These are phyloP conservation scores for Premnoplex brunnescens DNA, from an alignment of 2,797 vertebrate genomes.

Conservation along the genomic window DNA sequence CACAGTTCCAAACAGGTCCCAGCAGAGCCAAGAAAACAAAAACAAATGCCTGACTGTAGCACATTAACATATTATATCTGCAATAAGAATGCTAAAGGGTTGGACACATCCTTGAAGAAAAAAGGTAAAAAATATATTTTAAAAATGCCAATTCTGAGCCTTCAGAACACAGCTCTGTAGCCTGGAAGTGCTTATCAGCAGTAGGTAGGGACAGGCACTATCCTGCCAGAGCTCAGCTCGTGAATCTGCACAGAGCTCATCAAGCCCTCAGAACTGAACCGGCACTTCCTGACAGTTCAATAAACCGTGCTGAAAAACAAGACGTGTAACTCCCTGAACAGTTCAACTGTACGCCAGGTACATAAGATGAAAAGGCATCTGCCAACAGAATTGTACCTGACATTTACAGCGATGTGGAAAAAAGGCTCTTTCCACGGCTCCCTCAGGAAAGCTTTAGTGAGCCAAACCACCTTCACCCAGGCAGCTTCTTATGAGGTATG, in stretches of 20 bases:
- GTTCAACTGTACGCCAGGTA: not conserved
- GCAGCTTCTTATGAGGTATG: not conserved
- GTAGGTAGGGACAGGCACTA: accelerated
- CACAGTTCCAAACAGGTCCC: not conserved
- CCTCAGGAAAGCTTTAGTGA: not conserved
- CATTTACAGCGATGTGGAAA: not conserved
- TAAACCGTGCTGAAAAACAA: not conserved
- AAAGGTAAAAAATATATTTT: not conserved
- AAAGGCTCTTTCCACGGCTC: not conserved
- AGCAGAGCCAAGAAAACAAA: not conserved
- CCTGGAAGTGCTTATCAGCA: not conserved
- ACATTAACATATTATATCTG: not conserved
- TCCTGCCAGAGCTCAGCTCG: not conserved
- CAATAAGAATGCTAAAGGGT: not conserved
- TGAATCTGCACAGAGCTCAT: not conserved
- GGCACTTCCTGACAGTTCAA: not conserved
- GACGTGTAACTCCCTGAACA: not conserved
- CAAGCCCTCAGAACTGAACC: not conserved
- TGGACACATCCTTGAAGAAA: not conserved
- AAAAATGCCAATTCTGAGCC: not conserved
- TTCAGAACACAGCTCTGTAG: not conserved
- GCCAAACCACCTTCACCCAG: not conserved
- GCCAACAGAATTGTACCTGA: not conserved
- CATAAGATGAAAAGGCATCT: not conserved
- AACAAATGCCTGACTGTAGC: not conserved